These are phyloP conservation scores for Pipistrellus kuhlii DNA, from an alignment of 2,797 vertebrate genomes.

Conservation along the genomic window DNA sequence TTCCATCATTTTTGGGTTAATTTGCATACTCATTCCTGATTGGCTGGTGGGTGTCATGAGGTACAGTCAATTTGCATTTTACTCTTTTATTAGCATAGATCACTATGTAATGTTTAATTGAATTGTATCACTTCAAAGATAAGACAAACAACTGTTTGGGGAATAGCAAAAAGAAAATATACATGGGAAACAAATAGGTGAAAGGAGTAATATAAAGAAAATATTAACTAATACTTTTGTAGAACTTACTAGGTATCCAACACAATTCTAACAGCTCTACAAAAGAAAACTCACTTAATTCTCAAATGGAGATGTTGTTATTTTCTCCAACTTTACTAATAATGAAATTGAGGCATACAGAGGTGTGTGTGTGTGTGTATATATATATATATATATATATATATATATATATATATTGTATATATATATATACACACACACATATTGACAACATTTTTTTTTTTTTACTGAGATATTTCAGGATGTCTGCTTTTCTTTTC, in stretches of 20 bases:
- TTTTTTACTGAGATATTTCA: conserved; percentile 5
- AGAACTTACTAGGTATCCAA: neutral
- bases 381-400: too few species aligned
- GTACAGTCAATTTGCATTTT: too few species aligned
- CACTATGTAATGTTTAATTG: neutral
- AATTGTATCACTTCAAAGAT: conserved; percentile 30
- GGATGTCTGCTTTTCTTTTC: conserved; percentile 25
- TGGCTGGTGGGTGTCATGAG: too few species aligned
- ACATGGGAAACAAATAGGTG: neutral
- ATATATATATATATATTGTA: too few species aligned
- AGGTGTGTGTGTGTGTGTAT: neutral
- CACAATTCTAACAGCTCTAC: neutral
- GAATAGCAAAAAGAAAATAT: neutral
- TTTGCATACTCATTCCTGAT: too few species aligned
- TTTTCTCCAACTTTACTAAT: neutral
- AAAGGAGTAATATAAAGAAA: neutral
- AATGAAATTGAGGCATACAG: neutral
- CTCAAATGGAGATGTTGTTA: neutral
- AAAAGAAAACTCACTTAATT: neutral
- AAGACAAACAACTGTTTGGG: neutral
- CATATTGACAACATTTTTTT: too few species aligned
- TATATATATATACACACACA: too few species aligned
- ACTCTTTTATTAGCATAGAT: neutral
- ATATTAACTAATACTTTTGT: neutral
- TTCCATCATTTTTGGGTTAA: too few species aligned